Conservation (phyloP, 1,140 invertebrate genomes). For the Penaeus indicus region DNA sequence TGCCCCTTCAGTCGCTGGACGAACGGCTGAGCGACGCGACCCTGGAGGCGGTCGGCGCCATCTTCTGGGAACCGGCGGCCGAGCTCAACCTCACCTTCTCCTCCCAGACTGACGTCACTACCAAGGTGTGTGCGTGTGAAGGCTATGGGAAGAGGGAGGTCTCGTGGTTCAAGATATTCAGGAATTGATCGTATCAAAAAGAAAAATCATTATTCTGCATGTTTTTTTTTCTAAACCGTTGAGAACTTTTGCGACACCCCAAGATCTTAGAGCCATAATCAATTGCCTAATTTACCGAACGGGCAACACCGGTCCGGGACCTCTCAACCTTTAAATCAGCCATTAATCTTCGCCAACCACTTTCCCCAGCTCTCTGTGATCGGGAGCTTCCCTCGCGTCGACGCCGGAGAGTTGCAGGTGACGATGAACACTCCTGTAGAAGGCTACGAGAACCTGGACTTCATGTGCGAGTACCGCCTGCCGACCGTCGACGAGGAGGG, state of each 20-base stretch:
- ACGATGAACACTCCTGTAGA: slow-evolving; percentile 28
- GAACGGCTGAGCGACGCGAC: slow-evolving; percentile 26
- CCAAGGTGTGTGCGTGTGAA: background rate
- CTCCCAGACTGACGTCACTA: slow-evolving; percentile 12
- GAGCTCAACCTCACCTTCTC: slow-evolving; percentile 41
- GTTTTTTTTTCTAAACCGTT: too few relatives aligned
- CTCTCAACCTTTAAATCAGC: background rate
- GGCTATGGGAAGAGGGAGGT: too few relatives aligned
- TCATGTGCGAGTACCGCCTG: slow-evolving; percentile 28
- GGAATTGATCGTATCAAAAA: too few relatives aligned
- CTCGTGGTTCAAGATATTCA: too few relatives aligned
- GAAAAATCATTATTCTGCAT: too few relatives aligned
- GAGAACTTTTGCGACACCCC: too few relatives aligned
- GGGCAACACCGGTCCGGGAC: too few relatives aligned
- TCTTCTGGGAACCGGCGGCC: slow-evolving; percentile 36
- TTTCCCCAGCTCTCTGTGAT: slow-evolving; percentile 29
- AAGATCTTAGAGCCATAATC: too few relatives aligned
- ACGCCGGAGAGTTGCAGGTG: slow-evolving; percentile 35
- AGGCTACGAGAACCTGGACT: slow-evolving; percentile 47
- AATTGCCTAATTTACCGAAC: too few relatives aligned
- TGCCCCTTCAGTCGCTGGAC: slow-evolving; percentile 44
- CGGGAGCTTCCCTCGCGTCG: slow-evolving; percentile 21
- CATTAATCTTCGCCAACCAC: background rate
- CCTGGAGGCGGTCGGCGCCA: slow-evolving; percentile 34
- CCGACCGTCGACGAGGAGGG: slow-evolving; percentile 23